Percentiles rank a stretch among this genome's conserved stretches.
Evolutionary conservation across 2,888 invertebrate genomes (phyloP).

Genomic region (Hypomecis punctinalis): DNA sequence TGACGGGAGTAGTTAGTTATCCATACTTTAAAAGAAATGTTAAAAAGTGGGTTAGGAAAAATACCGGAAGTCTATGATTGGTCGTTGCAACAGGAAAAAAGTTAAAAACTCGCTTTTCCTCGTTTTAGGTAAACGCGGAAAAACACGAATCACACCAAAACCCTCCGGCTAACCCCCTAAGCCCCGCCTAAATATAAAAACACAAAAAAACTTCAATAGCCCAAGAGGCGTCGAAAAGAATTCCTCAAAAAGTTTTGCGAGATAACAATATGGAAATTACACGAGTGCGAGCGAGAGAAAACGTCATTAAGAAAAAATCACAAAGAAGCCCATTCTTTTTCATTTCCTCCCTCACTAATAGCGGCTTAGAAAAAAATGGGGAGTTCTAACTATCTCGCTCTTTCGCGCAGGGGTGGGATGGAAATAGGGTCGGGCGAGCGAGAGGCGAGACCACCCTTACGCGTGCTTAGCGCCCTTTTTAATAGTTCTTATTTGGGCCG

Average conservation of each 20-base stretch:
- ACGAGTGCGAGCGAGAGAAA: conserved; percentile 72
- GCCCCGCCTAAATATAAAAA: conserved; percentile 78
- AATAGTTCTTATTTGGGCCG: conserved; percentile 80
- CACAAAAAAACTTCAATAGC: conserved; percentile 73
- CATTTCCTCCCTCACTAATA: conserved; percentile 83
- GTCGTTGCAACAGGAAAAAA: conserved; percentile 40
- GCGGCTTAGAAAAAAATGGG: conserved; percentile 82
- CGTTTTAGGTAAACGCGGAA: conserved; percentile 71
- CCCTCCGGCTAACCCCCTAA: conserved; percentile 78
- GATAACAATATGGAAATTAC: conserved; percentile 54
- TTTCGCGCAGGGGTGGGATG: conserved; percentile 70
- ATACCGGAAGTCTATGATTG: conserved; percentile 33
- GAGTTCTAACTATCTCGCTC: conserved; percentile 75
- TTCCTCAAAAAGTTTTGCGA: conserved; percentile 69
- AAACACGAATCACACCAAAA: conserved; percentile 64
- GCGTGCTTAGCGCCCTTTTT: conserved; percentile 77
- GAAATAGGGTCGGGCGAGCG: conserved; percentile 74
- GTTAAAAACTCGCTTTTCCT: conserved; percentile 47
- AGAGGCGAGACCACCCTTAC: conserved; percentile 71
- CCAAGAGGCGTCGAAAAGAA: conserved; percentile 82
- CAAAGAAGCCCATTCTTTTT: conserved; percentile 83
- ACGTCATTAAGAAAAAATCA: conserved; percentile 79
- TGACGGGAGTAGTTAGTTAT: not conserved
- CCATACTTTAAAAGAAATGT: too few relatives aligned
- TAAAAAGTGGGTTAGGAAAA: conserved; percentile 8